Evolutionary conservation across 37 sponge, comb jelly and placozoan species (phyloP).

Genomic region (Dysidea cf. avara): DNA sequence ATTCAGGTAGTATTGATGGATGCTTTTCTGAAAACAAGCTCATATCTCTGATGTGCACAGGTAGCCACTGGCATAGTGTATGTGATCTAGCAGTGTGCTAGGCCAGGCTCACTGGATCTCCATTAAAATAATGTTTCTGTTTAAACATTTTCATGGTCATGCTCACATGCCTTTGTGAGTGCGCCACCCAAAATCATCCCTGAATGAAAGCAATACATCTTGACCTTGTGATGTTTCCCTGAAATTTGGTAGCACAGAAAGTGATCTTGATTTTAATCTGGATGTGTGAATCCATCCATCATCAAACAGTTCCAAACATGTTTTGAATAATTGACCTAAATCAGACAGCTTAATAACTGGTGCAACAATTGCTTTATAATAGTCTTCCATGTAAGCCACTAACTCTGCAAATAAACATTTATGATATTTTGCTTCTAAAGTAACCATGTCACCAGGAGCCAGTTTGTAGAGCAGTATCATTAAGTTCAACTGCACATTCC

Average conservation of each 20-base stretch:
- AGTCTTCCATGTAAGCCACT: conserved; percentile 1
- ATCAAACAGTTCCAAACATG: conserved; percentile 33
- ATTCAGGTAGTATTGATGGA: too few relatives aligned
- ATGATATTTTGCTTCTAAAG: conserved; percentile 2
- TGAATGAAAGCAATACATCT: conserved; percentile 30
- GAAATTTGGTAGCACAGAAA: conserved; percentile 14
- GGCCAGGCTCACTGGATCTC: too few relatives aligned
- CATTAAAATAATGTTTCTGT: too few relatives aligned
- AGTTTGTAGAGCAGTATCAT: conserved; percentile 14
- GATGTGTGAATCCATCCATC: conserved; percentile 5
- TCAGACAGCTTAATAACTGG: conserved; percentile 1
- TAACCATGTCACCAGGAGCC: conserved; percentile 15
- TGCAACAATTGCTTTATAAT: conserved; percentile 1
- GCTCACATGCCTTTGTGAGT: conserved; percentile 25
- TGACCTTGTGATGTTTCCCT: neutral
- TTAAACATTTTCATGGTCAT: conserved; percentile 27
- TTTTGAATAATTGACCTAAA: too few relatives aligned
- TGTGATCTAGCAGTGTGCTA: too few relatives aligned
- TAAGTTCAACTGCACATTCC: conserved; percentile 16
- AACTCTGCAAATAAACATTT: conserved; percentile 11
- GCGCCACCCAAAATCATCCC: conserved; percentile 32
- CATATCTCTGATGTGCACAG: too few relatives aligned
- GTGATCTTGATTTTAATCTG: conserved; percentile 1
- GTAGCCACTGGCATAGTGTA: too few relatives aligned
- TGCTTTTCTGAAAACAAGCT: too few relatives aligned